Percentiles rank a stretch among this genome's conserved stretches.
Conservation (phyloP, 2,113 vertebrate genomes). For the Lanius collurio region DNA sequence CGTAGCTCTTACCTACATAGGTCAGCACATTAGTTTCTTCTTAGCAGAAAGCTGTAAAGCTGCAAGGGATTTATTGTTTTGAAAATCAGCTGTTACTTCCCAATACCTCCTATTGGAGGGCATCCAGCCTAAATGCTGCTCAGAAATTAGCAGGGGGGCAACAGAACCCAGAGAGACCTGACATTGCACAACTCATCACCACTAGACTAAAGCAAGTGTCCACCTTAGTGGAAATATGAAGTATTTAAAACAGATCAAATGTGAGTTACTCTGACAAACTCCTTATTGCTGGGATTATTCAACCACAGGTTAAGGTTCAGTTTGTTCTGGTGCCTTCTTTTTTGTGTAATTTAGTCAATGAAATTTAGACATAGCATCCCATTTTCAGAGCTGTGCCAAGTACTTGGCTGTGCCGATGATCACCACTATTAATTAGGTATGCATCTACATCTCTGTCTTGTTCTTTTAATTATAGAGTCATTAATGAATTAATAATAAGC, state of each 20-base stretch:
- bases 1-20: not conserved
- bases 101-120: not conserved
- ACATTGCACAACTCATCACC: not conserved
- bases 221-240: not conserved
- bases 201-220: not conserved
- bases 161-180: not conserved
- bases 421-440: not conserved
- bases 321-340: not conserved
- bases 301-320: not conserved
- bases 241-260: not conserved
- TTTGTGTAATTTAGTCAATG: not conserved
- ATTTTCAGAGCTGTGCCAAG: not conserved
- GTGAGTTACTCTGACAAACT: not conserved
- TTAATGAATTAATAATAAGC: not conserved
- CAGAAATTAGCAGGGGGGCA: constrained; percentile 6
- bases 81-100: constrained; percentile 61
- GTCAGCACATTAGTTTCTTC: constrained; percentile 27
- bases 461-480: not conserved
- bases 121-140: not conserved
- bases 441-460: not conserved
- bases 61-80: constrained; percentile 28
- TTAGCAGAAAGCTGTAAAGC: not conserved
- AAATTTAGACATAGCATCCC: not conserved
- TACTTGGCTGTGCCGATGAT: not conserved
- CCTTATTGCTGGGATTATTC: not conserved